These are phyloP conservation scores for Gracilinanus agilis DNA, from an alignment of 2,113 vertebrate species.

Conservation along the genomic window DNA sequence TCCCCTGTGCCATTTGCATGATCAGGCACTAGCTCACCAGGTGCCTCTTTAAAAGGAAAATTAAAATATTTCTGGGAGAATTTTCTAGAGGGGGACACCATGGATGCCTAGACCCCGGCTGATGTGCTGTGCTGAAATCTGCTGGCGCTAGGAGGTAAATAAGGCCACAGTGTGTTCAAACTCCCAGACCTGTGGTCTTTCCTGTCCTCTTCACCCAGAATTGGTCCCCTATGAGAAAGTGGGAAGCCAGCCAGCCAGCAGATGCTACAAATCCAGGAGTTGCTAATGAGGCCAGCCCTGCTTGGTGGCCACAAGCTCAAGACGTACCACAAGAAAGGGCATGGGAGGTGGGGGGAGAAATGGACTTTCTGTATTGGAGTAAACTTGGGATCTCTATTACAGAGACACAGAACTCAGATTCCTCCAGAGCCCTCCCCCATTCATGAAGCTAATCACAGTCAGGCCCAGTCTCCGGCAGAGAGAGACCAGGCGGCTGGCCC, in stretches of 20 bases:
- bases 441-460: not conserved
- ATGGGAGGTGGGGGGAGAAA: not conserved
- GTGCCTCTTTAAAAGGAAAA: not conserved
- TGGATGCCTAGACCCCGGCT: not conserved
- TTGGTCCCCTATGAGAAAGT: not conserved
- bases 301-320: not conserved
- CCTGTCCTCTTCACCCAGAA: not conserved
- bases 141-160: not conserved
- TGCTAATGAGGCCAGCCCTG: not conserved
- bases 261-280: not conserved
- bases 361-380: not conserved
- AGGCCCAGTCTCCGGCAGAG: not conserved
- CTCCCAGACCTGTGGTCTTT: not conserved
- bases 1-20: not conserved
- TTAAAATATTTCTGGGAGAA: not conserved
- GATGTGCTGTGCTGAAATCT: not conserved
- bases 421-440: not conserved
- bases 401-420: not conserved
- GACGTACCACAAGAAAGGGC: not conserved
- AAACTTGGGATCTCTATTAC: not conserved
- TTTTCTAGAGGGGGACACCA: not conserved
- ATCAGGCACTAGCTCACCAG: not conserved
- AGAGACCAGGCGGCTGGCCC: not conserved
- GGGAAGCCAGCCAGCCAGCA: not conserved
- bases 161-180: slow-evolving; percentile 33